These are phyloP conservation scores for Criorhina ranunculi DNA, from an alignment of 2,888 invertebrate genomes.

Conservation along the genomic window DNA sequence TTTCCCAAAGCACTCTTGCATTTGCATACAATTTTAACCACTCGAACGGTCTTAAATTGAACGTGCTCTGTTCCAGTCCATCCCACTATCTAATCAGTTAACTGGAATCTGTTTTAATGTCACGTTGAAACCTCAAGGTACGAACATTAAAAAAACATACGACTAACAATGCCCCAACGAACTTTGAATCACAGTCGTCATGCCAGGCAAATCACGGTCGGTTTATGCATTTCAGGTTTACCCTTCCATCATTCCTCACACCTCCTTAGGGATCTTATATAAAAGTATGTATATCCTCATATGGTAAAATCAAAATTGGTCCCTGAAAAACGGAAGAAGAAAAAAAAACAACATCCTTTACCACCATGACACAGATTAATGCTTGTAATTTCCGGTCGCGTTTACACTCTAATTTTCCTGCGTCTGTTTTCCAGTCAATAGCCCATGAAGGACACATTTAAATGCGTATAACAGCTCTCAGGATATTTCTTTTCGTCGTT, in stretches of 20 bases:
- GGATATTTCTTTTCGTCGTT: constrained; percentile 13
- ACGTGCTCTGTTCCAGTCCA: too few relatives aligned
- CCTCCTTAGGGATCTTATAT: background rate
- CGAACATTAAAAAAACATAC: too few relatives aligned
- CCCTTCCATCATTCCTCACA: background rate
- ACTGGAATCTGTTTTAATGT: too few relatives aligned
- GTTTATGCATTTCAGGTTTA: background rate
- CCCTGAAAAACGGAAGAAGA: background rate
- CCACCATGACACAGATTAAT: constrained; percentile 55
- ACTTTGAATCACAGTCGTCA: too few relatives aligned
- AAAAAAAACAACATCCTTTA: background rate
- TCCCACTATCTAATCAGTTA: too few relatives aligned
- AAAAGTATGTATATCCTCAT: background rate
- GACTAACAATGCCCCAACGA: too few relatives aligned
- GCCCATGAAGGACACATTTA: constrained; percentile 70
- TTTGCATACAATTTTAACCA: too few relatives aligned
- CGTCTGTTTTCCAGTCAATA: constrained; percentile 59
- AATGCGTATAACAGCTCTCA: constrained; percentile 62
- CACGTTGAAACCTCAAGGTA: too few relatives aligned
- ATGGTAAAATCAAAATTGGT: constrained; percentile 6
- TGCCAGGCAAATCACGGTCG: too few relatives aligned
- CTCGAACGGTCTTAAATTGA: too few relatives aligned
- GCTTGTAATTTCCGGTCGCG: constrained; percentile 61
- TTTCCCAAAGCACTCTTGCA: too few relatives aligned
- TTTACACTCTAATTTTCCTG: constrained; percentile 50